Evolutionary conservation across 2,797 vertebrate species (phyloP).

Genomic region (Lates japonicus): DNA sequence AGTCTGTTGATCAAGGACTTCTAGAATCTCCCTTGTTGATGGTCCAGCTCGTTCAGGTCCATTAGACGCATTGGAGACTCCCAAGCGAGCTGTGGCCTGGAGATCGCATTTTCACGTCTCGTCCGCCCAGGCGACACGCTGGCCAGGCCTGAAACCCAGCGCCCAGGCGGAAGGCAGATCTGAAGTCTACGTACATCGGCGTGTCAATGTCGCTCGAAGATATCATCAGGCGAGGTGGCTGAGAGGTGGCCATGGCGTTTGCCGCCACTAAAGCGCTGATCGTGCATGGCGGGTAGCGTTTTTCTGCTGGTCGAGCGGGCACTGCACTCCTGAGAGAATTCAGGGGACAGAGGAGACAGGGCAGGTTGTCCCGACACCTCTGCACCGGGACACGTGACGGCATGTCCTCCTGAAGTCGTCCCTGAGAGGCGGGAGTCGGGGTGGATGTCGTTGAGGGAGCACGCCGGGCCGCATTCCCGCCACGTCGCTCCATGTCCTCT

Average conservation of each 20-base stretch:
- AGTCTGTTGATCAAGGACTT: slow-evolving; percentile 84
- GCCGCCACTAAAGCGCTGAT: slow-evolving; percentile 87
- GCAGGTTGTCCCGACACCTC: slow-evolving; percentile 63
- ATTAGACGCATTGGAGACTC: slow-evolving; percentile 86
- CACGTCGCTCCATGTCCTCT: slow-evolving; percentile 88
- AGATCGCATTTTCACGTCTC: slow-evolving; percentile 84
- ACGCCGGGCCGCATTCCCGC: slow-evolving; percentile 59
- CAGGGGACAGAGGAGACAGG: slow-evolving; percentile 40
- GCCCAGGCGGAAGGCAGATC: slow-evolving; percentile 85
- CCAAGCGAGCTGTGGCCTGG: slow-evolving; percentile 79
- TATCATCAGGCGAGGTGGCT: slow-evolving; percentile 90
- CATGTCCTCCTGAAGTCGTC: slow-evolving; percentile 83
- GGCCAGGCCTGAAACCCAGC: slow-evolving; percentile 58
- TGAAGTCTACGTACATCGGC: slow-evolving; percentile 91
- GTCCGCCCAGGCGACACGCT: slow-evolving; percentile 78
- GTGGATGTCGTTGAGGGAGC: slow-evolving; percentile 71
- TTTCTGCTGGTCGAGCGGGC: slow-evolving; percentile 75
- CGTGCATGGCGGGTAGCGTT: slow-evolving; percentile 69
- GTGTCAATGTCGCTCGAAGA: slow-evolving; percentile 94
- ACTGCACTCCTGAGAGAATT: slow-evolving; percentile 66
- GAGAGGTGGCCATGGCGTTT: slow-evolving; percentile 89
- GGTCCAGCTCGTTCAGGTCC: slow-evolving; percentile 91
- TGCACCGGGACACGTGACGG: slow-evolving; percentile 77
- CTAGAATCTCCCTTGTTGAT: slow-evolving; percentile 93
- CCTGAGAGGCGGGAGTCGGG: slow-evolving; percentile 84